Base-by-base conservation (phyloP, 2,888 invertebrate species). In the Tryphoninae sp. region DNA sequence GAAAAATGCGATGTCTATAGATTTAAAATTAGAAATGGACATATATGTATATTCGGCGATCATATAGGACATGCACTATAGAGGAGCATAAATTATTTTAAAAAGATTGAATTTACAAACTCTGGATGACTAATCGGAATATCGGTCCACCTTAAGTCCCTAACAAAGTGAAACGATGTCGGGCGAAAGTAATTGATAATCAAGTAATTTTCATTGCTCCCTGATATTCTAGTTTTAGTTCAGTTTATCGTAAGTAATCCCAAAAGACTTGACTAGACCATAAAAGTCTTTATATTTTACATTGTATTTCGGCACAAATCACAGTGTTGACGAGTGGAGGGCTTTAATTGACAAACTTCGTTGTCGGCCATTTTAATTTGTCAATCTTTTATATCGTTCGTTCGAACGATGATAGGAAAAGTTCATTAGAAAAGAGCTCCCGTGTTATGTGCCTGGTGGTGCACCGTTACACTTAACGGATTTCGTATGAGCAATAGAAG, bases 181-280 rank as follows among this genome's bases (percentile, higher is more conserved):
- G 68, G 53, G 45, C 22, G 40, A 23, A 33, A 45, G 42, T 22
- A 62, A 76, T 67, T 2, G n/a, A 76, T 22, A n/a, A 58, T 59
- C 23, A 23, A 59, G 6, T 33, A 59, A 26, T 26, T 7, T 59
- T 53, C 22, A 16, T 19, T 42, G 53, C 77, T 64, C 61, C 77
- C 49, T 62, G 69, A 1, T 55, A 26, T 11, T 26, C 59, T 59
- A 59, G 26, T 26, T 55, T 23, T 53, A 77, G 53, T 69, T 69
- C 19, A 68, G 51, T 61, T 23, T 51, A 42, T 26, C 62, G 55
- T 26, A 62, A 69, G 23, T 69, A 16, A 71, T 65, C 42, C 49
- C 69, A 59, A 45, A 69, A 80, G 64, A 19, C 53, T 73, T 74
- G 78, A 81, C 81, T 81, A 81, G 81, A 74, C 53, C 74, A 61